phyloP scores from a whole-genome alignment of 2,797 vertebrate genomes.

The Balearica regulorum region DNA sequence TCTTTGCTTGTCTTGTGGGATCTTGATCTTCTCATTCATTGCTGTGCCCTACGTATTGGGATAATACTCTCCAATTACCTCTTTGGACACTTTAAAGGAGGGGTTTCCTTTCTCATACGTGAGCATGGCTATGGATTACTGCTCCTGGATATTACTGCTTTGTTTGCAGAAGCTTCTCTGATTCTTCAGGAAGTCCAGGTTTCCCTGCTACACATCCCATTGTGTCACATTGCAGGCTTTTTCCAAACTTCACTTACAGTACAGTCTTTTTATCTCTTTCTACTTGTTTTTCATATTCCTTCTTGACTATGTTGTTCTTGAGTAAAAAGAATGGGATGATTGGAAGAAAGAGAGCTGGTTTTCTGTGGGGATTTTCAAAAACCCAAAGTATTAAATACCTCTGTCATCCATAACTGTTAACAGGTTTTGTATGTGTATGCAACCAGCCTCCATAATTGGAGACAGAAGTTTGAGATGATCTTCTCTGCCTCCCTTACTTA shows the following conservation, averaged over 20 bases:
- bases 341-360: neutral
- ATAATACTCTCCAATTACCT: neutral
- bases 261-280: neutral
- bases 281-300: neutral
- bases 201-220: neutral
- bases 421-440: accelerated
- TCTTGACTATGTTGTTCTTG: neutral
- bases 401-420: neutral
- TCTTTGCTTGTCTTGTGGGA: neutral
- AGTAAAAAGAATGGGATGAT: neutral
- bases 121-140: neutral
- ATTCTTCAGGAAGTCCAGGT: constrained; percentile 21
- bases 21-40: neutral
- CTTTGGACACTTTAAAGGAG: neutral
- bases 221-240: neutral
- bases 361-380: neutral
- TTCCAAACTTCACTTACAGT: neutral
- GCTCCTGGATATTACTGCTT: neutral
- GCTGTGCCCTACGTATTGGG: neutral
- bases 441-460: neutral
- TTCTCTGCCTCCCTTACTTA: neutral
- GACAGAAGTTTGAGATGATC: neutral
- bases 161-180: neutral
- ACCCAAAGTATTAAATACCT: accelerated
- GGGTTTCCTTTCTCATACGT: neutral